phyloP scores from a whole-genome alignment of 2,797 vertebrate species.

The Gymnoscopelus braueri region DNA sequence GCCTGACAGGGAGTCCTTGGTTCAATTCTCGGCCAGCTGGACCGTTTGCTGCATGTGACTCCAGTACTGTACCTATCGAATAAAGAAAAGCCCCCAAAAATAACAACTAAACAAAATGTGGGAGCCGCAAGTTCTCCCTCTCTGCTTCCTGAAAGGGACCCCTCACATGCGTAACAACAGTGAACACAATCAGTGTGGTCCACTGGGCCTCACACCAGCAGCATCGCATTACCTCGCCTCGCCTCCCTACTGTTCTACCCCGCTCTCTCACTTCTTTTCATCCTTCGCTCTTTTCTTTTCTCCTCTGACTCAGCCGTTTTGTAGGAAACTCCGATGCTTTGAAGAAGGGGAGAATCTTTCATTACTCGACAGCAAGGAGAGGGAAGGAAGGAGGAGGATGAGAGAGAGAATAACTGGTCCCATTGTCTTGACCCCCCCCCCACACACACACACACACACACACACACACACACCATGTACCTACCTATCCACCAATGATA shows the following conservation, averaged over 20 bases:
- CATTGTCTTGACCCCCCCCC: constrained; percentile 78
- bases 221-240: constrained; percentile 58
- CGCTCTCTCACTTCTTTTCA: constrained; percentile 68
- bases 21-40: too few relatives aligned
- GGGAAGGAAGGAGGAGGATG: constrained; percentile 74
- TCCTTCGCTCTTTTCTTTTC: constrained; percentile 62
- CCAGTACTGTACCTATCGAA: too few relatives aligned
- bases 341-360: constrained; percentile 86
- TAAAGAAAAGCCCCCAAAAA: too few relatives aligned
- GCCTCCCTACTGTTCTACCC: constrained; percentile 65
- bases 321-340: constrained; percentile 85
- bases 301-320: constrained; percentile 86
- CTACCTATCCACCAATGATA: constrained; percentile 71
- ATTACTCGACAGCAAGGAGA: constrained; percentile 81
- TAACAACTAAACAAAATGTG: constrained; percentile 37
- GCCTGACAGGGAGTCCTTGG: too few relatives aligned
- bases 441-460: too few relatives aligned
- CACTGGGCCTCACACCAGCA: constrained; percentile 71
- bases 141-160: constrained; percentile 66
- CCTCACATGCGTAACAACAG: constrained; percentile 59
- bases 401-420: constrained; percentile 80
- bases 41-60: too few relatives aligned
- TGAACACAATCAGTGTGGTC: constrained; percentile 76
- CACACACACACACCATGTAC: too few relatives aligned
- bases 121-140: constrained; percentile 53